These are phyloP conservation scores for Dolichotis patagonum DNA, from an alignment of 2,113 vertebrate genomes.

Conservation along the genomic window DNA sequence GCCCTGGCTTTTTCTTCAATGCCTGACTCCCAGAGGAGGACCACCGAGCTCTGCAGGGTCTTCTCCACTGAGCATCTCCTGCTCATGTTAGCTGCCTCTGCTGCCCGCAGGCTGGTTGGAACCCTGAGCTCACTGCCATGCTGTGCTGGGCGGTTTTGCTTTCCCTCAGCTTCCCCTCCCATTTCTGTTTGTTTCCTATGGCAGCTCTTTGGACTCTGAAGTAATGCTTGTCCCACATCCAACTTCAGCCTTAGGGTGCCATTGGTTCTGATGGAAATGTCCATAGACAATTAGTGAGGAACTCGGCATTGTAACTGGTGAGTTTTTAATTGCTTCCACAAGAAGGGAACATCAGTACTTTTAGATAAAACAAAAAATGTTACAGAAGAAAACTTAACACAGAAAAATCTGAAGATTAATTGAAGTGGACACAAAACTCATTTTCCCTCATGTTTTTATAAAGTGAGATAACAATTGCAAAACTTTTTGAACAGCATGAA, in stretches of 20 bases:
- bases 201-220: slow-evolving; percentile 8
- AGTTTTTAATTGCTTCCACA: slow-evolving; percentile 59
- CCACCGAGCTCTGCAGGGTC: no score
- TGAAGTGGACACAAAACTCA: slow-evolving; percentile 9
- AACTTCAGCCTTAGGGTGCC: slow-evolving; percentile 46
- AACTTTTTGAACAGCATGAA: slow-evolving; percentile 32
- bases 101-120: background rate
- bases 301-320: background rate
- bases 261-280: slow-evolving; percentile 29
- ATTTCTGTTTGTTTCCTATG: background rate
- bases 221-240: slow-evolving; percentile 63
- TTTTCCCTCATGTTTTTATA: background rate
- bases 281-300: slow-evolving; percentile 29
- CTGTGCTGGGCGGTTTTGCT: background rate
- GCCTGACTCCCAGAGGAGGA: background rate
- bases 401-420: slow-evolving; percentile 53
- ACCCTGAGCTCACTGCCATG: background rate
- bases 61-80: background rate
- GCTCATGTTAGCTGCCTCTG: background rate
- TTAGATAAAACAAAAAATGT: slow-evolving; percentile 10
- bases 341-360: slow-evolving; percentile 8
- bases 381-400: background rate
- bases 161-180: background rate
- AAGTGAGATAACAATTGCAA: slow-evolving; percentile 50
- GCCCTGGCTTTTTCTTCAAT: no score